Conservation (phyloP, 2,888 invertebrate genomes). For the Tiliacea citrago region DNA sequence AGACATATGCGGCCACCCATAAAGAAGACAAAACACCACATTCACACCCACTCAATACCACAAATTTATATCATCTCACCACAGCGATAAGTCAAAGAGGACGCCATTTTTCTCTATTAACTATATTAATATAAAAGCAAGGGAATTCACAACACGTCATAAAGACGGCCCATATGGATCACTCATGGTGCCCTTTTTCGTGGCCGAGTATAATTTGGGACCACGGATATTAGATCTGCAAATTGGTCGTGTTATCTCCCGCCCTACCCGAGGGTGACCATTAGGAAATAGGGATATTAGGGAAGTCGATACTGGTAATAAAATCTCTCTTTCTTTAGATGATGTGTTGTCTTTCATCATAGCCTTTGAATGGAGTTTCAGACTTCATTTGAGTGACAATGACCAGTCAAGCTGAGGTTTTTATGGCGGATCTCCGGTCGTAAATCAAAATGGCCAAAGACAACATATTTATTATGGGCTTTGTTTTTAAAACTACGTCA, state of each 20-base stretch:
- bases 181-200: conserved; percentile 72
- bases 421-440: conserved; percentile 10
- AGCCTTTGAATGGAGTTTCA: neutral
- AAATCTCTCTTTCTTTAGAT: conserved; percentile 26
- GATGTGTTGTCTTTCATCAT: conserved; percentile 14
- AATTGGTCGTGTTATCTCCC: conserved; percentile 86
- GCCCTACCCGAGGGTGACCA: conserved; percentile 75
- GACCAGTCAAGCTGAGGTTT: conserved; percentile 9
- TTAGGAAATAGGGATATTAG: conserved; percentile 32
- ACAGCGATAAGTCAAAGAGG: conserved; percentile 62
- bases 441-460: conserved; percentile 4
- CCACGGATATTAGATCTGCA: conserved; percentile 87
- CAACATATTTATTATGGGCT: neutral
- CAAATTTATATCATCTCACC: conserved; percentile 60
- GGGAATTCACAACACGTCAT: conserved; percentile 73
- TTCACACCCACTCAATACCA: conserved; percentile 57
- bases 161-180: conserved; percentile 78
- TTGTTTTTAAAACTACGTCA: conserved; percentile 5
- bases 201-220: conserved; percentile 78
- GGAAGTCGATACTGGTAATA: conserved; percentile 24
- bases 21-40: conserved; percentile 58
- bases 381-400: neutral
- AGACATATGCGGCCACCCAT: conserved; percentile 35
- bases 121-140: conserved; percentile 65
- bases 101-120: conserved; percentile 71